Evolutionary conservation across 2,888 invertebrate species (phyloP), one percentile per base, ranked within the genome.

Genomic region (Eupsilia transversa): DNA sequence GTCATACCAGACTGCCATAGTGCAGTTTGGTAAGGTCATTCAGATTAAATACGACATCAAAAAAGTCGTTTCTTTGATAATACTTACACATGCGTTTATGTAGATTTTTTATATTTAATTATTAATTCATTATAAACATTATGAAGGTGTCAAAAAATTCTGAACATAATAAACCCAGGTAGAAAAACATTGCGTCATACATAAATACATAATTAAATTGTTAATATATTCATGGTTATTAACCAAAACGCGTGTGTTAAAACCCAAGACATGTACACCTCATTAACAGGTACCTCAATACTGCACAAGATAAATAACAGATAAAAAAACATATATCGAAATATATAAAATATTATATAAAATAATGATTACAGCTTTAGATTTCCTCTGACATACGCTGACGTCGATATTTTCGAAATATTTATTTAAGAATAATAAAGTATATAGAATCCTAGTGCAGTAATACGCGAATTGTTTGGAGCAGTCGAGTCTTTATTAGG

Each of bases 201-300:
- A 84, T 82, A 82, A 81, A 84, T 82, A 70, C 81, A 81, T 56
- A 35, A 72, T 27, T 27, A 52, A 43, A 66, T 77, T 46, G 65
- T 83, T 63, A 72, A 64, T 72, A 71, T 56, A 61, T 35, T 33
- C 67, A 35, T 73, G 30, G 23, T 64, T 69, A 43, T n/a, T 60
- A 52, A 71, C 52, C n/a, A 52, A 64, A 41, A 49, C 43, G n/a
- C 49, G 68, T 74, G 71, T 76, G 65, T 72, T 33, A 33, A 77
- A 57, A 66, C 67, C 70, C 57, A 70, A 66, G 46, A 72, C 43
- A 77, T 77, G 60, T 84, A 76, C 82, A 74, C 79, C 75, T 74
- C 59, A 56, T 56, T 46, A 43, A 61, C 46, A 49, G 49, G 83
- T 59, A 69, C 70, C 77, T 66, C 74, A 71, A 57, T n/a, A 66